Conservation (phyloP, 2,888 invertebrate genomes). For the Nemoura dubitans region DNA sequence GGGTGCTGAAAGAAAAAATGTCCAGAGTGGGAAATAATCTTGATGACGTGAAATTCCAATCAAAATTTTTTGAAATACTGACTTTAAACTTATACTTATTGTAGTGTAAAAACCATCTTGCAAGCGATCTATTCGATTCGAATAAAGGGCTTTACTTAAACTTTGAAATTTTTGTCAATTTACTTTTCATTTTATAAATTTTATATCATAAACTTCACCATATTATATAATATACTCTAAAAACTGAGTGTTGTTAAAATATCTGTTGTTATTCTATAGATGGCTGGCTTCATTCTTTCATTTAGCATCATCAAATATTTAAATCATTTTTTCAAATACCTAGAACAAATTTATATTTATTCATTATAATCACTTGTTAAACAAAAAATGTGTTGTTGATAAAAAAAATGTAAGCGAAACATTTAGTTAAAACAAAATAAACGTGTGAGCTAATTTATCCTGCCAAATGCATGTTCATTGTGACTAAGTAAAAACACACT, state of each 20-base stretch:
- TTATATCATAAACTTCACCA: neutral
- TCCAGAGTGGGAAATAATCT: neutral
- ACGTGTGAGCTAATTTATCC: constrained; percentile 8
- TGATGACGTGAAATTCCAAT: neutral
- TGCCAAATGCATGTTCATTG: neutral
- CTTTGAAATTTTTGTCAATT: neutral
- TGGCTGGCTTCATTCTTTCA: neutral
- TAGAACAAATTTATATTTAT: neutral
- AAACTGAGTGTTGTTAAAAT: neutral
- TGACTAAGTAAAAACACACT: neutral
- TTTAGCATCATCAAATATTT: neutral
- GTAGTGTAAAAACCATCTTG: too few species aligned
- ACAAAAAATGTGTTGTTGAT: neutral
- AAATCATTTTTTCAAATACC: neutral
- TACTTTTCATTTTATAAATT: neutral
- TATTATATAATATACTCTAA: neutral
- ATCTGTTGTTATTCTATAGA: neutral
- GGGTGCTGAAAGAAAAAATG: neutral
- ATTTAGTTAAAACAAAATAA: neutral
- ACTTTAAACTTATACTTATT: too few species aligned
- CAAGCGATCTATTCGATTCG: neutral
- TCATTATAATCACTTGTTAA: constrained; percentile 9
- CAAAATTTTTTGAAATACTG: neutral
- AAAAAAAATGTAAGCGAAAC: neutral
- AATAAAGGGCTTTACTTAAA: neutral